These are phyloP conservation scores for Druon quercuslanigerum DNA, from an alignment of 1,140 invertebrate genomes.

Conservation along the genomic window DNA sequence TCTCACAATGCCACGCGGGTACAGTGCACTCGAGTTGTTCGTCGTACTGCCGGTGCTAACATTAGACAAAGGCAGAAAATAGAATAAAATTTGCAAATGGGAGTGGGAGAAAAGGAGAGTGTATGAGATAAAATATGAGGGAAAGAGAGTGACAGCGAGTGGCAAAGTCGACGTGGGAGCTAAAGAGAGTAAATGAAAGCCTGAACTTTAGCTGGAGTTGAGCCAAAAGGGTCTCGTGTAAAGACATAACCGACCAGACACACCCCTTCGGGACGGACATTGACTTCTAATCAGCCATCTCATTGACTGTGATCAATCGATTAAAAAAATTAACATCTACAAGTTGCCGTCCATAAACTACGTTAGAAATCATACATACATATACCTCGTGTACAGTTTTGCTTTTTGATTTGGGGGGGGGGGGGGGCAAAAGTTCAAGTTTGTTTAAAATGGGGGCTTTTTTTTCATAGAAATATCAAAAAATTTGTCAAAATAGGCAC, in stretches of 20 bases:
- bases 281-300: slow-evolving; percentile 25
- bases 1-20: slow-evolving; percentile 44
- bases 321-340: not conserved
- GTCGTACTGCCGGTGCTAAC: slow-evolving; percentile 57
- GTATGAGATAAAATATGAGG: slow-evolving; percentile 31
- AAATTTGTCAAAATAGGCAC: too few species aligned
- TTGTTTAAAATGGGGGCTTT: too few species aligned
- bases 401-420: too few species aligned
- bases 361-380: not conserved
- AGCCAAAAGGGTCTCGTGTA: slow-evolving; percentile 27
- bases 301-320: slow-evolving; percentile 3
- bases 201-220: slow-evolving; percentile 12
- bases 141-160: slow-evolving; percentile 34
- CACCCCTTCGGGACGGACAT: slow-evolving; percentile 22
- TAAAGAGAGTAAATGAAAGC: slow-evolving; percentile 26
- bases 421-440: too few species aligned
- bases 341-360: not conserved
- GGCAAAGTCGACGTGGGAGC: slow-evolving; percentile 31
- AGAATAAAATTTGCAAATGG: slow-evolving; percentile 67
- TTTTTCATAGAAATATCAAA: too few species aligned
- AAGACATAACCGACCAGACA: slow-evolving; percentile 27
- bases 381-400: not conserved
- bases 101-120: slow-evolving; percentile 36
- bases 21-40: slow-evolving; percentile 51
- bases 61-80: slow-evolving; percentile 68